Base-by-base conservation (phyloP, 2,888 invertebrate genomes). In the Argyra leucocephala region DNA sequence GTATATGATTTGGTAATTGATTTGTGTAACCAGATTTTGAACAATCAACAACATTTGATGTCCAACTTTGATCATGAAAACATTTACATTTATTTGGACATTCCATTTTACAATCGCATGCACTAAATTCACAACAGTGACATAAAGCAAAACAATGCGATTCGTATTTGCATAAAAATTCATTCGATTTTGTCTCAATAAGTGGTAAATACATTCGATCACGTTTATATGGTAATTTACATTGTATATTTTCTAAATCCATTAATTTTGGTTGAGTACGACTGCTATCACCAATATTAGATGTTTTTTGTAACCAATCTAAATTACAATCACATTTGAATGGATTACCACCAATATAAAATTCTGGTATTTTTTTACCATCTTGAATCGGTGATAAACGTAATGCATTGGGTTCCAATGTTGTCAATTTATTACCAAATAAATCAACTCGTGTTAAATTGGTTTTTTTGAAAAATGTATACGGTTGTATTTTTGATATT, bases 101-200 rank as follows among this genome's bases (percentile, higher is more conserved):
- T 73, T 91, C 93, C 91, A 95, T 95, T 83, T 95, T 93, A 82
- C 96, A 96, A 82, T 96, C 96, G 83, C 96, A 96, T 64, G 93
- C 93, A 80, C 93, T 94, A 80, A 93, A 96, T 80, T 95, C 95
- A 82, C 96, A 96, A 82, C 96, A 96, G 78, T 93, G 92, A 78
- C 96, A 96, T 71, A 93, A 82, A 6, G 94, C 91, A 80, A 94
- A 95, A 82, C 96, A 96, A 78, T 95, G 93, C 62, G 91, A 89
- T 78, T 90, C 90, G 81, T 95, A 96, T 72, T 90, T 88, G 83
- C 95, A 96, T 74, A 95, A 84, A 81, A 95, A 95, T 80, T 94
- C 91, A 64, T 91, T 90, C 7, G 92, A 87, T 78, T 90, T 90
- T 64, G 91, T 92, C 76, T 93, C 91, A 58, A 92, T 86, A 68